A percentile compares a stretch with the other conserved stretches of the same genome.
These are phyloP conservation scores for Drosophila willistoni DNA, from an alignment of 1,140 invertebrate genomes.

Conservation along the genomic window DNA sequence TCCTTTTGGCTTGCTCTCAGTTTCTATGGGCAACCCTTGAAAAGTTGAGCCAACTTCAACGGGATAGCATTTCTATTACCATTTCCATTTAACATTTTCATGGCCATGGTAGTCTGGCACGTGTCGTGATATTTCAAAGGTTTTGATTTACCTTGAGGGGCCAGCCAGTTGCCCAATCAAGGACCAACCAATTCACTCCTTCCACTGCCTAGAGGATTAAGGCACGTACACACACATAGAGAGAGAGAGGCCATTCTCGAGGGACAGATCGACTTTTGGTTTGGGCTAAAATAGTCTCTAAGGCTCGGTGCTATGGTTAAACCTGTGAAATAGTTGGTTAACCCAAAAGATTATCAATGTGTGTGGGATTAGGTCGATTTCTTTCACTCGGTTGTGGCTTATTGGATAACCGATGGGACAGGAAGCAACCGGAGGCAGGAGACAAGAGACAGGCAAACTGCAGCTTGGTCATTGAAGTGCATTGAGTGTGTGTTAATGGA, in stretches of 20 bases:
- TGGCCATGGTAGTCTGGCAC: conserved; percentile 46
- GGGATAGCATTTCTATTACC: conserved; percentile 37
- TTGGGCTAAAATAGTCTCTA: conserved; percentile 24
- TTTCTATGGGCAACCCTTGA: conserved; percentile 40
- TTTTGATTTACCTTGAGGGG: conserved; percentile 59
- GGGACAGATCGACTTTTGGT: conserved; percentile 77
- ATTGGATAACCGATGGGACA: conserved; percentile 52
- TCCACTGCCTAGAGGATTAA: neutral
- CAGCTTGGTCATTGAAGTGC: conserved; percentile 91
- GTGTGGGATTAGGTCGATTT: conserved; percentile 23
- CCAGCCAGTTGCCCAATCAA: conserved; percentile 33
- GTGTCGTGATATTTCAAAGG: conserved; percentile 71
- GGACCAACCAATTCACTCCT: conserved; percentile 19
- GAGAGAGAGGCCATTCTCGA: conserved; percentile 63
- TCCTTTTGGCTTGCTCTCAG: neutral
- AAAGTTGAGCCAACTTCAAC: conserved; percentile 46
- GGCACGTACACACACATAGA: conserved; percentile 29
- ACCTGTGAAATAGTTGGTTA: conserved; percentile 45
- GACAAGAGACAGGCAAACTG: conserved; percentile 90
- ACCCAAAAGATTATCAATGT: conserved; percentile 10
- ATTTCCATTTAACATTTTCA: conserved; percentile 60
- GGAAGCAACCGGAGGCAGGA: neutral
- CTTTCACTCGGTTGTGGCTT: conserved; percentile 15
- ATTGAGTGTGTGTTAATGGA: conserved; percentile 95
- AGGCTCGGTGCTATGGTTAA: conserved; percentile 24